Conservation (phyloP, 2,888 invertebrate species). For the Acleris literana region DNA sequence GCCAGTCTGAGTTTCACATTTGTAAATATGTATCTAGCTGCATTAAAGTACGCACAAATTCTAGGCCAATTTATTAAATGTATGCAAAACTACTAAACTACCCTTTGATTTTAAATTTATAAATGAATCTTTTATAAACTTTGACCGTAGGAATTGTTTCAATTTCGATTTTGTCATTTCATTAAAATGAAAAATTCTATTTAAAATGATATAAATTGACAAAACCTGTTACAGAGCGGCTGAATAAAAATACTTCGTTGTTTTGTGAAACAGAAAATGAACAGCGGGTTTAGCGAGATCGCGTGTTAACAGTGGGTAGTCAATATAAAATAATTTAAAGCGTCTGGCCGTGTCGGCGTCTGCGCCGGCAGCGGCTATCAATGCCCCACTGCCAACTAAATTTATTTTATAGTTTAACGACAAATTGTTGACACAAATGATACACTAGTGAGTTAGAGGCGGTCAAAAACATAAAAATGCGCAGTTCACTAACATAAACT, state of each 20-base stretch:
- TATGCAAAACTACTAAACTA: too few relatives aligned
- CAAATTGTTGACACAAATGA: constrained; percentile 38
- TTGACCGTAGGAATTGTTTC: background rate
- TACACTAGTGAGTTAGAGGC: constrained; percentile 35
- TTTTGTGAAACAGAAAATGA: constrained; percentile 19
- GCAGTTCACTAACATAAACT: constrained; percentile 31
- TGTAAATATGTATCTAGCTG: too few relatives aligned
- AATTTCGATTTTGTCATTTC: constrained; percentile 20
- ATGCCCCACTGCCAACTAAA: constrained; percentile 36
- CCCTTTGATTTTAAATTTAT: too few relatives aligned
- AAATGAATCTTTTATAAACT: too few relatives aligned
- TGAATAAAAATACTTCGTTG: background rate
- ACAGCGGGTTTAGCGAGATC: constrained; percentile 19
- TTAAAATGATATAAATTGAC: constrained; percentile 22
- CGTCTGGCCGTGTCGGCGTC: constrained; percentile 30
- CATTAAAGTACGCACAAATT: too few relatives aligned
- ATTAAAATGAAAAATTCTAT: constrained; percentile 22
- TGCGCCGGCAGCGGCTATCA: constrained; percentile 26
- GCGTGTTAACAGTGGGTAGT: constrained; percentile 26
- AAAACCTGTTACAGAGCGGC: background rate
- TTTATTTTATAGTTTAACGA: constrained; percentile 38
- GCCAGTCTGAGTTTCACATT: too few relatives aligned
- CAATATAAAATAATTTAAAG: constrained; percentile 37
- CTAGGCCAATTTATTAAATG: too few relatives aligned
- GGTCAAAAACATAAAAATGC: constrained; percentile 31